Evolutionary conservation across 2,113 vertebrate species (phyloP).

Genomic region (Tetrao urogallus): DNA sequence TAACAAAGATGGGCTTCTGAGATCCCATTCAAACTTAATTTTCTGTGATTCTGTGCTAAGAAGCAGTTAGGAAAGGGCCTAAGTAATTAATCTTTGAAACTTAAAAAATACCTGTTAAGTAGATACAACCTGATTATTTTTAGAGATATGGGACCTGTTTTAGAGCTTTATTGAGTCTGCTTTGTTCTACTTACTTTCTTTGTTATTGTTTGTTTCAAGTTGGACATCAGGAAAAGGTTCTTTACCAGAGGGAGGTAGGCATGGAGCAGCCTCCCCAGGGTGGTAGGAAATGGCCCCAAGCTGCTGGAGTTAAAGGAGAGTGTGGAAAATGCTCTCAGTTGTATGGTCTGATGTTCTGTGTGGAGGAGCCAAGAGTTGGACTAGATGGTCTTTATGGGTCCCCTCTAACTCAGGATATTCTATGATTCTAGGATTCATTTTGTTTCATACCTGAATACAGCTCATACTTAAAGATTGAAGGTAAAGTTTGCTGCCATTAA

Average conservation of each 20-base stretch:
- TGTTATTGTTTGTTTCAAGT: too few species aligned
- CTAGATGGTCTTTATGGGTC: too few species aligned
- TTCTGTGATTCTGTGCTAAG: not conserved
- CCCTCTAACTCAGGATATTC: too few species aligned
- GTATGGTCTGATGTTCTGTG: too few species aligned
- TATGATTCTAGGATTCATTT: not conserved
- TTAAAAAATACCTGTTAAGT: not conserved
- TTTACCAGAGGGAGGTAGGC: too few species aligned
- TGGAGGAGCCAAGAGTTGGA: too few species aligned
- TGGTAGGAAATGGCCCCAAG: too few species aligned
- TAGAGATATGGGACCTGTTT: accelerated
- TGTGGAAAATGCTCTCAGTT: too few species aligned
- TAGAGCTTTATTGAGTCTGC: not conserved
- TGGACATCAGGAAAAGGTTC: too few species aligned
- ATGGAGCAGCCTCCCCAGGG: too few species aligned
- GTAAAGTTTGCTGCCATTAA: slow-evolving; percentile 35
- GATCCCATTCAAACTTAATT: not conserved
- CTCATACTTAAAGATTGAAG: slow-evolving; percentile 13
- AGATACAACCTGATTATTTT: not conserved
- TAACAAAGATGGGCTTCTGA: not conserved
- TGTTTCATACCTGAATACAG: not conserved
- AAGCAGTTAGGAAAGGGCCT: not conserved
- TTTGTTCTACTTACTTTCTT: not conserved
- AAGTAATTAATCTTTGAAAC: not conserved
- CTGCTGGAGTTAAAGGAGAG: too few species aligned